Percentiles rank a stretch among this genome's conserved stretches.
These are phyloP conservation scores for Mechanitis messenoides DNA, from an alignment of 2,888 invertebrate species.

Conservation along the genomic window DNA sequence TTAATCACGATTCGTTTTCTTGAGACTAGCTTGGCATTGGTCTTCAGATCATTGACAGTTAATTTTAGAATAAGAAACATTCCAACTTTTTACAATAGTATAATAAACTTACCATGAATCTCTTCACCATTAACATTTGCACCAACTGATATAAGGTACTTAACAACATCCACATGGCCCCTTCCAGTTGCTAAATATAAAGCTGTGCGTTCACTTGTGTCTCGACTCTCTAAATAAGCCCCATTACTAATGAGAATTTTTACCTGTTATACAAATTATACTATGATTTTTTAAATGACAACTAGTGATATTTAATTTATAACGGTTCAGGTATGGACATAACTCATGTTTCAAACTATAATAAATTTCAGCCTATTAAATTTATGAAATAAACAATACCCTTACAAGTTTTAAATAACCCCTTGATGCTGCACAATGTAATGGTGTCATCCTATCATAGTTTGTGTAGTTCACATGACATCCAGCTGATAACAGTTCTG, in stretches of 20 bases:
- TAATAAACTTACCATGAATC: constrained; percentile 68
- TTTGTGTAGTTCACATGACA: constrained; percentile 78
- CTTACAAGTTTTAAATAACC: constrained; percentile 72
- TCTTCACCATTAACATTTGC: constrained; percentile 83
- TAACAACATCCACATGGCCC: constrained; percentile 64
- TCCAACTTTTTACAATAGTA: not conserved
- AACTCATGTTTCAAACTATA: too few relatives aligned
- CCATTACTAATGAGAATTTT: constrained; percentile 73
- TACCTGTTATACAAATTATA: constrained; percentile 47
- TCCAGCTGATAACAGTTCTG: constrained; percentile 73
- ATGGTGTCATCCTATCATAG: constrained; percentile 76
- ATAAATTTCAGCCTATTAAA: too few relatives aligned
- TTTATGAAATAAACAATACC: not conserved
- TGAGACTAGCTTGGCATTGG: too few relatives aligned
- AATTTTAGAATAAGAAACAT: not conserved
- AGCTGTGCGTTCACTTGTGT: constrained; percentile 77
- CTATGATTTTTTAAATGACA: not conserved
- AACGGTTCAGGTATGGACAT: too few relatives aligned
- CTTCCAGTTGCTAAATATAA: constrained; percentile 62
- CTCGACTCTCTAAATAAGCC: constrained; percentile 76
- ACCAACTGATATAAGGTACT: constrained; percentile 74
- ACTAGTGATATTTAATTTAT: not conserved
- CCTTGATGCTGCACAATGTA: constrained; percentile 79
- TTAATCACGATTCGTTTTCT: too few relatives aligned
- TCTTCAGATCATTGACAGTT: too few relatives aligned